Conservation (phyloP, 1,140 invertebrate species). For the Pinna nobilis region DNA sequence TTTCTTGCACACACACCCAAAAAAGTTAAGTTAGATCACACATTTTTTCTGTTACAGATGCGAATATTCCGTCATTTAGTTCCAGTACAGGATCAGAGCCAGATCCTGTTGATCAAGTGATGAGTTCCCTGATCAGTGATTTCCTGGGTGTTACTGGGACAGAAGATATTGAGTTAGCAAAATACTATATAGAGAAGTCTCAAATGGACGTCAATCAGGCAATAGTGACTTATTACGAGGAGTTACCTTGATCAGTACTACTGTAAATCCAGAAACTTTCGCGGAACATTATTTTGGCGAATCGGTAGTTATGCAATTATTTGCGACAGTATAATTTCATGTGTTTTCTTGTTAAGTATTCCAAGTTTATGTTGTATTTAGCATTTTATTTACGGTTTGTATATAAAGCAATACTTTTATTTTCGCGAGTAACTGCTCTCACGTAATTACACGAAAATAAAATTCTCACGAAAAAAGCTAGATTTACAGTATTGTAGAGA, state of each 20-base stretch:
- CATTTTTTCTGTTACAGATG: background rate
- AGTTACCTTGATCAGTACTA: slow-evolving; percentile 37
- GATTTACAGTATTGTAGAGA: too few relatives aligned
- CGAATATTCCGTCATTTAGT: background rate
- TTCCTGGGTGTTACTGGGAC: slow-evolving; percentile 51
- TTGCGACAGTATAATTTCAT: too few relatives aligned
- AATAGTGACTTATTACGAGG: slow-evolving; percentile 47
- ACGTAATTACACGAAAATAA: too few relatives aligned
- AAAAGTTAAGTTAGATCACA: background rate
- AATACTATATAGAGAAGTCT: slow-evolving; percentile 46
- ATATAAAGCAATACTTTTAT: too few relatives aligned
- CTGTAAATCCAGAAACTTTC: too few relatives aligned
- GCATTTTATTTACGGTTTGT: too few relatives aligned
- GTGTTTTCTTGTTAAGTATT: too few relatives aligned
- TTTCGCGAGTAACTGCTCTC: too few relatives aligned
- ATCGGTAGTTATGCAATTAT: too few relatives aligned
- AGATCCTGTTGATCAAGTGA: slow-evolving; percentile 48
- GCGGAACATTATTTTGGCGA: too few relatives aligned
- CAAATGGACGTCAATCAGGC: slow-evolving; percentile 57
- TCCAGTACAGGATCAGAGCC: background rate
- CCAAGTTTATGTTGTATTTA: too few relatives aligned
- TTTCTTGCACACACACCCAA: background rate
- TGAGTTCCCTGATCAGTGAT: slow-evolving; percentile 44
- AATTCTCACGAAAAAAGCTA: too few relatives aligned
- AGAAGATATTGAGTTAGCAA: slow-evolving; percentile 47